Evolutionary conservation across 2,113 vertebrate species (phyloP), one percentile per base, ranked within the genome.

Genomic region (Mus spicilegus): DNA sequence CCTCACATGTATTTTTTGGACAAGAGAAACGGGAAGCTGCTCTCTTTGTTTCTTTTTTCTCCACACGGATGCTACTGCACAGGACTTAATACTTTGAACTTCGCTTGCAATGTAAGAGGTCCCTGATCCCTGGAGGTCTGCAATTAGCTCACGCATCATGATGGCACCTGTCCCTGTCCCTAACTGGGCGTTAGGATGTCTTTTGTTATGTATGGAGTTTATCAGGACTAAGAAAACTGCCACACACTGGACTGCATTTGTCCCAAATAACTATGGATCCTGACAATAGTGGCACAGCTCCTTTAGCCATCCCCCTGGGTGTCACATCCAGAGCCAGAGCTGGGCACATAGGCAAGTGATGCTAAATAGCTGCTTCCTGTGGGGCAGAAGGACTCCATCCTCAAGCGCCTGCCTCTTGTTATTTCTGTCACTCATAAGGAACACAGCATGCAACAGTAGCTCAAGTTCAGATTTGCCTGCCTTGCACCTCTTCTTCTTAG

Each of bases 361-460:
- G 42, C 88, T 80, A 81, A 65, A 63, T 14, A 70, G 85, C 76
- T 10, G 13, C 20, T 39, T 92, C 36, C 87, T 67, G 39, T 22
- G 63, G 42, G 42, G 61, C 30, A 3, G 28, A 26, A 61, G 80
- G 28, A 12, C 51, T 46, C 7, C 13, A 3, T 4, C 14, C 3
- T 16, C 67, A 61, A 85, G 70, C 1, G 22, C 75, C 69, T 73
- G 36, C 72, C 49, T 11, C 56, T 42, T 7, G 17, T 13, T 54
- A 54, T 67, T 87, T 75, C 36, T 36, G 8, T 65, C 28, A 46
- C 70, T 51, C 67, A 30, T 30, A 54, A 63, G 54, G 84, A 78
- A 58, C 20, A 2, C 0, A 0, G 58, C 3, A 5, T 85, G 24
- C 9, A 17, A 11, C 9, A 17, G 8, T 11, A 72, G 7, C 51